These are phyloP conservation scores for Setipinna tenuifilis DNA, from an alignment of 2,797 vertebrate species.

Conservation along the genomic window DNA sequence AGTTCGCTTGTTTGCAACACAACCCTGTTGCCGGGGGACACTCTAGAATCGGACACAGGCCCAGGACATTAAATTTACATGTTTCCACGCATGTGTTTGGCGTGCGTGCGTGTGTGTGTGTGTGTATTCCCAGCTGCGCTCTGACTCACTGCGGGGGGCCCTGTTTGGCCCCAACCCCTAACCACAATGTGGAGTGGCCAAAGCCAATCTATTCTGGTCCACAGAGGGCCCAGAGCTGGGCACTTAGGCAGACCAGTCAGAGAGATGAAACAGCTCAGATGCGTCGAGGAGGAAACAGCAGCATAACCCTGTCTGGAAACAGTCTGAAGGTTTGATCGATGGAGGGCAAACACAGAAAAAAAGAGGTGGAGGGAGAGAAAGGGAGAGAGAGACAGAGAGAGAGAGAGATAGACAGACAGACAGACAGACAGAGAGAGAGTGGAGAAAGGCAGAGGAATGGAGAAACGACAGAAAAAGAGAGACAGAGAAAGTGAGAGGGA, in stretches of 20 bases:
- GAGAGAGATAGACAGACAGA: too few relatives aligned
- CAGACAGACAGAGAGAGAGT: too few relatives aligned
- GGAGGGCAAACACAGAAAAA: not conserved
- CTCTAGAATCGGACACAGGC: not conserved
- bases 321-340: not conserved
- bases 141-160: not conserved
- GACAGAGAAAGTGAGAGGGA: too few relatives aligned
- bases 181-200: not conserved
- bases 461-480: not conserved
- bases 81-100: not conserved
- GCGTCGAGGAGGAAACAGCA: not conserved
- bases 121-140: not conserved
- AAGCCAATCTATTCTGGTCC: constrained; percentile 16
- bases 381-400: too few relatives aligned
- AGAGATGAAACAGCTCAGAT: constrained; percentile 7
- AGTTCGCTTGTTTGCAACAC: not conserved
- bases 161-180: too few relatives aligned
- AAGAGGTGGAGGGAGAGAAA: too few relatives aligned
- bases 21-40: not conserved
- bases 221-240: not conserved
- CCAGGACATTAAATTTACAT: not conserved
- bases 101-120: not conserved
- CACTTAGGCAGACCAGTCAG: not conserved
- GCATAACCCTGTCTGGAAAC: constrained; percentile 1
- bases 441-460: too few relatives aligned